Base-by-base conservation (phyloP, 1,140 invertebrate genomes). In the Oreohelix idahoensis region DNA sequence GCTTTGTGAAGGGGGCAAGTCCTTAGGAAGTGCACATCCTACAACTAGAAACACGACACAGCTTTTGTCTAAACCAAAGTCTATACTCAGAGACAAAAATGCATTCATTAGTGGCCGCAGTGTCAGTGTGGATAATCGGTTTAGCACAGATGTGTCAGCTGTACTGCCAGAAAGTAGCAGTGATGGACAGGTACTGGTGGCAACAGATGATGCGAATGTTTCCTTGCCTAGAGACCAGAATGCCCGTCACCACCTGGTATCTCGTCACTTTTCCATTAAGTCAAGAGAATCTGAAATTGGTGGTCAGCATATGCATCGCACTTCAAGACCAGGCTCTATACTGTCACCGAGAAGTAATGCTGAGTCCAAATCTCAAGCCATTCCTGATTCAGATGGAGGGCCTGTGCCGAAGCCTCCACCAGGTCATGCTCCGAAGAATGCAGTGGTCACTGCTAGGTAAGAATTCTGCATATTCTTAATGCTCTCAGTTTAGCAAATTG, bases 361-460 rank as follows among this genome's bases (percentile, higher is more conserved):
- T 35, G 80, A 82, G 2, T 29, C 70, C 20, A 69, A 71, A 53
- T 53, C 80, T 53, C 10, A 36, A 20, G 49, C n/a, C 71, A 42
- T 58, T 35, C 42, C 69, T 35, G 80, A 82, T 17, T 51, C 70
- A 13, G 80, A 82, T 58, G 45, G 45, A 36, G 74, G 79, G 5
- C 82, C 83, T 2, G 45, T 87, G 26, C 88, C 88, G 20, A 85
- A 87, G 49, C 88, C 88, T 20, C 88, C 88, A 20, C 86, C 86
- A 45, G 88, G 88, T 23, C 81, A 82, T 29, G 87, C 87, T 17
- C 88, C 88, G 15, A 88, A 84, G 63, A 87, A 84, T 74, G 83
- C 85, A n/a, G 84, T 87, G n/a, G 86, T 85, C 73, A 86, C 85
- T 81, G 88, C 88, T 77, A 89, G 88, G 88, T 89, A 84, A 86